Evolutionary conservation across 2,888 invertebrate genomes (phyloP).

Genomic region (Diarsia dahlii): DNA sequence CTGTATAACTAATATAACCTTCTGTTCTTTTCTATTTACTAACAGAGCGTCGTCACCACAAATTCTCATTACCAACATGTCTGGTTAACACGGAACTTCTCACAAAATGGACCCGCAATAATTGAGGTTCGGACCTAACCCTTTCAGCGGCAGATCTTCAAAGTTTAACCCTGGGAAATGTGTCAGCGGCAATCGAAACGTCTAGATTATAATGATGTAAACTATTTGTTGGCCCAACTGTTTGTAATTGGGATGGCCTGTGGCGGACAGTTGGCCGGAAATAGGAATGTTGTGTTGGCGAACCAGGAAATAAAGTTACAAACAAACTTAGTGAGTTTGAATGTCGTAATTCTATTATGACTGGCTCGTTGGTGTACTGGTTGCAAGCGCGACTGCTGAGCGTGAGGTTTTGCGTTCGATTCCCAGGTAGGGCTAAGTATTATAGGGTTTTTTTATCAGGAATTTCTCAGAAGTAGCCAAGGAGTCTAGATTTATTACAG

Average conservation of each 20-base stretch:
- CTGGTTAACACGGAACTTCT: constrained; percentile 54
- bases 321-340: not conserved
- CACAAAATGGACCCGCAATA: constrained; percentile 58
- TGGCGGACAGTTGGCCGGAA: constrained; percentile 15
- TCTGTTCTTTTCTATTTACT: not conserved
- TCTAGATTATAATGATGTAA: constrained; percentile 56
- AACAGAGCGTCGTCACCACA: constrained; percentile 49
- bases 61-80: constrained; percentile 65
- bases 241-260: constrained; percentile 35
- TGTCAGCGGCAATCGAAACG: constrained; percentile 65
- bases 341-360: not conserved
- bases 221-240: constrained; percentile 32
- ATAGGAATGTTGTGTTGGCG: not conserved
- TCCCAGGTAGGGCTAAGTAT: no score
- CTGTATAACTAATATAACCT: not conserved
- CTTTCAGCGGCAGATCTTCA: constrained; percentile 62
- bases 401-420: no score
- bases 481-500: no score
- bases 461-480: no score
- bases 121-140: constrained; percentile 61
- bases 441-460: no score
- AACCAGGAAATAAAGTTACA: not conserved
- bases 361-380: no score
- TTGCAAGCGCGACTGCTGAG: no score
- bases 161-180: constrained; percentile 65